Evolutionary conservation across 2,888 invertebrate genomes (phyloP).

Genomic region (Panopea generosa): DNA sequence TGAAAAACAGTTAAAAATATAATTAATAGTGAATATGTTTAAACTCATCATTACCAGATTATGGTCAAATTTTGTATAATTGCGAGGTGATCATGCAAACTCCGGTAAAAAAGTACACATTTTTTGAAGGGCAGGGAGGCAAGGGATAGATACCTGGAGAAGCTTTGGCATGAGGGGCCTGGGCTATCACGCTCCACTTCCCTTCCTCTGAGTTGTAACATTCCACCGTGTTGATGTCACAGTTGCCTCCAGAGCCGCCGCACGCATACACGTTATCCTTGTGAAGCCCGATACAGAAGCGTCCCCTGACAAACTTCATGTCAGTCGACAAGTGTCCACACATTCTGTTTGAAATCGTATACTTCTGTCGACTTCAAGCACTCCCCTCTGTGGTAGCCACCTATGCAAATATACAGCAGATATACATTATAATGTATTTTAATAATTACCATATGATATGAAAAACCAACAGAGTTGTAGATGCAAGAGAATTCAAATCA

Average conservation of each 20-base stretch:
- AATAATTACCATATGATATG: no score
- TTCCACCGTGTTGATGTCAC: slow-evolving; percentile 91
- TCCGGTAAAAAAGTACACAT: no score
- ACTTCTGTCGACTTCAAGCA: slow-evolving; percentile 92
- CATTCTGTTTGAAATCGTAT: slow-evolving; percentile 90
- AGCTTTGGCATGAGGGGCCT: slow-evolving; percentile 85
- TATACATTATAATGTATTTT: not conserved
- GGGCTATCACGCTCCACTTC: slow-evolving; percentile 87
- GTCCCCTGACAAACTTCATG: slow-evolving; percentile 90
- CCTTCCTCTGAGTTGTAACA: slow-evolving; percentile 86
- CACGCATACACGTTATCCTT: slow-evolving; percentile 90
- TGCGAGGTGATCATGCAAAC: no score
- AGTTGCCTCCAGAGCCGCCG: slow-evolving; percentile 93
- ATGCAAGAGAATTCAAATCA: no score
- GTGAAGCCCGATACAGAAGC: slow-evolving; percentile 91
- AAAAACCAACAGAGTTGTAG: no score
- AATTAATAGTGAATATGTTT: no score
- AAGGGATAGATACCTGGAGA: slow-evolving; percentile 66
- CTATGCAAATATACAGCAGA: slow-evolving; percentile 80
- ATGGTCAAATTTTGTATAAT: no score
- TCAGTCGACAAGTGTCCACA: slow-evolving; percentile 89
- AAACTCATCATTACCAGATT: no score
- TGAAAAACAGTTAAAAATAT: no score
- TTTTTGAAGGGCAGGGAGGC: no score
- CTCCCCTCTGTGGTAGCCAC: slow-evolving; percentile 94